phyloP scores from a whole-genome alignment of 1,140 invertebrate genomes.

The Drosophila sulfurigaster region DNA sequence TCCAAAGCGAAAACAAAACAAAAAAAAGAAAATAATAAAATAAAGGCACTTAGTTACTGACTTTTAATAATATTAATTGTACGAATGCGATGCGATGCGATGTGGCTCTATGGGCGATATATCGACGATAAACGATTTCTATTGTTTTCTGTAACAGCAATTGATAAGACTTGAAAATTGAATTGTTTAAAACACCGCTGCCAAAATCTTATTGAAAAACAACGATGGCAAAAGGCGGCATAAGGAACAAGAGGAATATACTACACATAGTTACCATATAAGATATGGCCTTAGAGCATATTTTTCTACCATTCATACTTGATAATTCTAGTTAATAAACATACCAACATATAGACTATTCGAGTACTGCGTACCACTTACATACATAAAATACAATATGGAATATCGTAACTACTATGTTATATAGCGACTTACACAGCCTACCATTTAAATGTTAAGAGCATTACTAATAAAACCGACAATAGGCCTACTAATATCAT shows the following conservation, averaged over 20 bases:
- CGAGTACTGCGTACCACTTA: constrained; percentile 15
- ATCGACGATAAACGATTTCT: constrained; percentile 24
- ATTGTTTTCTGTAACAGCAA: constrained; percentile 63
- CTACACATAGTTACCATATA: constrained; percentile 52
- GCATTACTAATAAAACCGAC: constrained; percentile 62
- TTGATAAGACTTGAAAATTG: constrained; percentile 80
- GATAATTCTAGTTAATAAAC: constrained; percentile 56
- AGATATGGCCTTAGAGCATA: constrained; percentile 75
- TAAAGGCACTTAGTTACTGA: constrained; percentile 57
- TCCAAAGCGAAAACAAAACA: constrained; percentile 50
- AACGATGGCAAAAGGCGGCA: neutral
- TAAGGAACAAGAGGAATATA: constrained; percentile 1
- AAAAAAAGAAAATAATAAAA: constrained; percentile 18
- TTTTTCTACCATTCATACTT: constrained; percentile 81
- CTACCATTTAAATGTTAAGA: constrained; percentile 65
- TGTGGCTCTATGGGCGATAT: constrained; percentile 6
- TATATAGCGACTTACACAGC: constrained; percentile 62
- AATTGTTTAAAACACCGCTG: constrained; percentile 58
- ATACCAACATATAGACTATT: constrained; percentile 55
- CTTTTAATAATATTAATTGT: constrained; percentile 48
- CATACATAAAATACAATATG: constrained; percentile 45
- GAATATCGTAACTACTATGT: constrained; percentile 72
- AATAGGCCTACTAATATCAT: constrained; percentile 42
- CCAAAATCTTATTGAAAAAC: constrained; percentile 7
- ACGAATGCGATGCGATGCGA: neutral